Base-by-base conservation (phyloP, 2,797 vertebrate genomes). In the Lacerta agilis region DNA sequence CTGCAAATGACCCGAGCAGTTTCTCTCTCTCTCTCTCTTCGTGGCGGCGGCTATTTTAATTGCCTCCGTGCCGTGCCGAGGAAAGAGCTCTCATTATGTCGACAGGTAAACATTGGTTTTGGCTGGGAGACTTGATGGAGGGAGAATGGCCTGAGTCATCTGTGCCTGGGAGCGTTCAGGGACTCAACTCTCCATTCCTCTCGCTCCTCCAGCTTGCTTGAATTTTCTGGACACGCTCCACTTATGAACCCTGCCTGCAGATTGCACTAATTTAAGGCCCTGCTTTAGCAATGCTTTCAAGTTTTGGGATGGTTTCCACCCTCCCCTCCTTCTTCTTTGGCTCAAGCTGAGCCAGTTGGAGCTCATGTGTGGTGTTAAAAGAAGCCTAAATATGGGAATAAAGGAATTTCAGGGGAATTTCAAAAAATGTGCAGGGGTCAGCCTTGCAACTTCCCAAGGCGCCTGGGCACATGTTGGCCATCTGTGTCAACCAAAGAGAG, bases 71-170 rank as follows among this genome's bases (percentile, higher is more conserved):
- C 6, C 1, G 7, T 64, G 79, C 80, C 76, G 55, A 45, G 81
- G 73, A 78, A 3, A 88, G 83, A 87, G 69, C 72, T 88, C 79
- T 89, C 58, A 79, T 77, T 82, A 45, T 86, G 33, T 81, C n/a
- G n/a, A 69, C 84, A 89, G 41, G 86, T 55, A 86, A 79, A 36
- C 17, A 79, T 83, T 90, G 91, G 85, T 87, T 85, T 88, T 89
- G 90, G 87, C 88, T 38, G 45, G 18, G 38, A 79, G 90, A 10
- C 58, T 85, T 61, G 15, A 69, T 38, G 75, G 45, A 78, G 91
- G 79, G 76, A 89, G 73, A 92, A 81, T 8, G 55, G 91, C 66
- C 86, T 84, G 82, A 87, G 75, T 79, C 86, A 58, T 64, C 87
- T 58, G 69, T 43, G 75, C 76, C 80, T 83, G 55, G 55, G 25